Evolutionary conservation across 2,888 invertebrate species (phyloP).

Genomic region (Rotaria sp.): DNA sequence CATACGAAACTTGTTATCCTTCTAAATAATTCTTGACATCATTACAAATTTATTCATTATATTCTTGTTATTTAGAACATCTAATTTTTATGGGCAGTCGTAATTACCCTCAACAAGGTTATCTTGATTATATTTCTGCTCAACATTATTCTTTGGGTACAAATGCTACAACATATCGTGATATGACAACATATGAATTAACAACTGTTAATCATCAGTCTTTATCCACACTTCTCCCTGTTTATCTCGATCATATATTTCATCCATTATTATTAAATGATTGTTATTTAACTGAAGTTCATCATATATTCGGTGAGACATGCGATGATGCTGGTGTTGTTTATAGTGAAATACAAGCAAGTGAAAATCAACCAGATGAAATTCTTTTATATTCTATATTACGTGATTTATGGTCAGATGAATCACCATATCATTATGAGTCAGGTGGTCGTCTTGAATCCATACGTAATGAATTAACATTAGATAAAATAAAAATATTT

Average conservation of each 20-base stretch:
- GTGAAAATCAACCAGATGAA: conserved; percentile 72
- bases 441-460: conserved; percentile 79
- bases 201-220: conserved; percentile 78
- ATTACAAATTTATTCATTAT: too few relatives aligned
- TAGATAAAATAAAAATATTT: conserved; percentile 71
- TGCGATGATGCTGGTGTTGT: conserved; percentile 86
- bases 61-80: conserved; percentile 65
- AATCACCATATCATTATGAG: conserved; percentile 74
- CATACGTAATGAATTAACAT: conserved; percentile 71
- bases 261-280: conserved; percentile 74
- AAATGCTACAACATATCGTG: conserved; percentile 77
- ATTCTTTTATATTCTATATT: conserved; percentile 64
- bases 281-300: conserved; percentile 79
- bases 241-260: conserved; percentile 81
- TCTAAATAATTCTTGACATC: too few relatives aligned
- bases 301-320: conserved; percentile 72
- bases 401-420: conserved; percentile 70
- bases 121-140: conserved; percentile 78
- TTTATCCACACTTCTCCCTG: conserved; percentile 76
- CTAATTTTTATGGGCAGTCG: conserved; percentile 81
- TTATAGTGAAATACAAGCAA: conserved; percentile 87
- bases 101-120: conserved; percentile 73
- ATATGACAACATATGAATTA: conserved; percentile 82
- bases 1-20: too few relatives aligned
- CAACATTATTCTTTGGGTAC: conserved; percentile 81